Evolutionary conservation across 2,113 vertebrate species (phyloP).

Genomic region (Chaetops frenatus): DNA sequence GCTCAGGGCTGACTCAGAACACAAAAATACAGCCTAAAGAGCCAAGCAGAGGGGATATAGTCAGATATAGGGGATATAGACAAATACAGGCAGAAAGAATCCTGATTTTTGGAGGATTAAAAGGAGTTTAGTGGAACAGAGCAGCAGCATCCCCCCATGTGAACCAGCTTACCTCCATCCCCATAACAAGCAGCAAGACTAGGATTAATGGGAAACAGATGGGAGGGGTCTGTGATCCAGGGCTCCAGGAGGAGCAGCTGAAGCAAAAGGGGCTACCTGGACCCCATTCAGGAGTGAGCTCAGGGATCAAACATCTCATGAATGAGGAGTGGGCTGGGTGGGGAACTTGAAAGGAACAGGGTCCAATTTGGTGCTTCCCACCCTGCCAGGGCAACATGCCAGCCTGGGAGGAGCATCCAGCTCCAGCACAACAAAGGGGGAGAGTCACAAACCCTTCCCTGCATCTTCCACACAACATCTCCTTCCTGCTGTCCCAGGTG

Average conservation of each 20-base stretch:
- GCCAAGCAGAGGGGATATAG: neutral
- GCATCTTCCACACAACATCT: neutral
- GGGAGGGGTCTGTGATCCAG: neutral
- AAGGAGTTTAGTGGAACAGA: neutral
- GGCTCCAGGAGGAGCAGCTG: neutral
- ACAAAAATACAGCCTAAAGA: neutral
- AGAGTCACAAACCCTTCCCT: neutral
- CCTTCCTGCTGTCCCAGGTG: neutral
- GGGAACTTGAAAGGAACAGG: neutral
- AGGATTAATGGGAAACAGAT: neutral
- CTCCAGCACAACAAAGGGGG: neutral
- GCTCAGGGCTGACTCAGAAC: neutral
- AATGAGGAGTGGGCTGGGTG: constrained; percentile 48
- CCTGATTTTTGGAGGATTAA: neutral
- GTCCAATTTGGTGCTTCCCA: neutral
- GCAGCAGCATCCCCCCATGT: neutral
- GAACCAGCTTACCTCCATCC: neutral
- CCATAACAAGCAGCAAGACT: neutral
- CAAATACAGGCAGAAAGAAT: neutral
- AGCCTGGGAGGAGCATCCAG: neutral
- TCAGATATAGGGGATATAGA: neutral
- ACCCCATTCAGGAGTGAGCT: constrained; percentile 51
- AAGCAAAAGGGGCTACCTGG: constrained; percentile 19
- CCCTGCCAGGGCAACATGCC: neutral
- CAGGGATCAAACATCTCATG: constrained; percentile 2